These are phyloP conservation scores for Sebastes steindachneri DNA, from an alignment of 2,797 vertebrate genomes.

Conservation along the genomic window DNA sequence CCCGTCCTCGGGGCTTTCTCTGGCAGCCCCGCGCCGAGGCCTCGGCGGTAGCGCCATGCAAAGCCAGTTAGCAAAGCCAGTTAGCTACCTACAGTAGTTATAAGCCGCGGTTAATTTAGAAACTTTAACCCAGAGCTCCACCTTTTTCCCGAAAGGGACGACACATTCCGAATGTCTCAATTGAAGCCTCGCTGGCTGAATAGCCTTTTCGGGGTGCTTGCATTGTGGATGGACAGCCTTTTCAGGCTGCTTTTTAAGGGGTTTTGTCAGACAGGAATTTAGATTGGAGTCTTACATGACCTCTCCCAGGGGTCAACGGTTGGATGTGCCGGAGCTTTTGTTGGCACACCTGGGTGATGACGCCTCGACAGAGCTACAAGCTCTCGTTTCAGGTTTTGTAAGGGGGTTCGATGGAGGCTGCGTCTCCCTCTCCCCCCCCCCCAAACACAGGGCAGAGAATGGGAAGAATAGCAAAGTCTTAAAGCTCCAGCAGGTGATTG, in stretches of 20 bases:
- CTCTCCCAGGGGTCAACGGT: conserved; percentile 78
- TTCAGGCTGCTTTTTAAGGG: conserved; percentile 68
- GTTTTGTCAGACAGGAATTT: conserved; percentile 82
- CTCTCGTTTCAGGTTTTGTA: conserved; percentile 77
- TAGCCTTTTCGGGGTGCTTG: conserved; percentile 52
- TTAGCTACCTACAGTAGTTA: conserved; percentile 66
- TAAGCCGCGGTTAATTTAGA: conserved; percentile 55
- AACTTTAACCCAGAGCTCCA: conserved; percentile 63
- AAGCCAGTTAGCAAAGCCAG: conserved; percentile 74
- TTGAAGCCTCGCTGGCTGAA: conserved; percentile 51
- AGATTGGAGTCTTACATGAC: conserved; percentile 83
- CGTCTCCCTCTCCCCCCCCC: background rate
- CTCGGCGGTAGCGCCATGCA: conserved; percentile 58
- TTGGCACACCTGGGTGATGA: conserved; percentile 85
- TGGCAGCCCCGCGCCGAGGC: conserved; percentile 42
- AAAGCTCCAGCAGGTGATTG: background rate
- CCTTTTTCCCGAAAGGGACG: conserved; percentile 45
- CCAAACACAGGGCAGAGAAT: background rate
- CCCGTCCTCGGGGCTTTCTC: conserved; percentile 64
- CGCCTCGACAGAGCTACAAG: conserved; percentile 69
- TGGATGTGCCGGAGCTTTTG: conserved; percentile 80
- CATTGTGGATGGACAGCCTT: conserved; percentile 62
- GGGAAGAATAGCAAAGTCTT: background rate
- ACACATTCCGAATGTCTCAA: conserved; percentile 73
- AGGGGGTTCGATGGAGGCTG: conserved; percentile 15